phyloP scores from a whole-genome alignment of 2,888 invertebrate genomes.

The Troilus luridus region DNA sequence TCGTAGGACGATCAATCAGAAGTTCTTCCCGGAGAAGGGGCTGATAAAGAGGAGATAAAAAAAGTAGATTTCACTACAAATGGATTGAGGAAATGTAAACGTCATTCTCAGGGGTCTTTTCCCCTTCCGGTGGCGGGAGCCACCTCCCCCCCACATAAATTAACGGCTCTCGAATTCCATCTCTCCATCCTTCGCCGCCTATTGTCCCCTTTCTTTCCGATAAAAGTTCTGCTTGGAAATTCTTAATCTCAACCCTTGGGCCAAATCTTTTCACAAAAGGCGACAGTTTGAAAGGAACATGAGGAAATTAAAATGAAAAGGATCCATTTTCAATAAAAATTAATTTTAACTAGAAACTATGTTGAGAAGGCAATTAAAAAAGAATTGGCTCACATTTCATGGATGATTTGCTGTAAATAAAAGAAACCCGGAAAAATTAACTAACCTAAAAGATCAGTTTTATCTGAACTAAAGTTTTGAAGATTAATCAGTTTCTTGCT shows the following conservation, averaged over 20 bases:
- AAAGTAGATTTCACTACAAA: conserved; percentile 47
- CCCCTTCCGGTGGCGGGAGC: neutral
- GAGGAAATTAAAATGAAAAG: conserved; percentile 31
- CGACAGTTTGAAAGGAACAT: conserved; percentile 6
- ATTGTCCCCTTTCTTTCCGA: conserved; percentile 44
- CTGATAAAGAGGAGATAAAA: neutral
- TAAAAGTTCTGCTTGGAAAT: conserved; percentile 21
- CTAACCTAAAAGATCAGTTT: neutral
- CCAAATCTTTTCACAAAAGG: conserved; percentile 4
- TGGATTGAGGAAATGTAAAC: conserved; percentile 48
- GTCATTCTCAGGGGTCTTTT: conserved; percentile 38
- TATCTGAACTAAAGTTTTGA: no score
- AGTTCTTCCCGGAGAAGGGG: neutral
- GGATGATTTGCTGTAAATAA: neutral
- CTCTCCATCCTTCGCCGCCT: neutral
- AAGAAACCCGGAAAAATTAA: neutral
- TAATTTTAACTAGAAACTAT: conserved; percentile 8
- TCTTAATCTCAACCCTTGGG: conserved; percentile 28
- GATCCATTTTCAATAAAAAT: neutral
- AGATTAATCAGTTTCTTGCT: no score
- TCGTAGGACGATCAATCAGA: conserved; percentile 2
- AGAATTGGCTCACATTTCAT: neutral
- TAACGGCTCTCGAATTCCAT: conserved; percentile 29
- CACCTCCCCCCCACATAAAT: conserved; percentile 34
- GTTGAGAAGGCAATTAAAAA: neutral